Evolutionary conservation across 1,140 invertebrate species (phyloP).

Genomic region (Drosophila serrata): DNA sequence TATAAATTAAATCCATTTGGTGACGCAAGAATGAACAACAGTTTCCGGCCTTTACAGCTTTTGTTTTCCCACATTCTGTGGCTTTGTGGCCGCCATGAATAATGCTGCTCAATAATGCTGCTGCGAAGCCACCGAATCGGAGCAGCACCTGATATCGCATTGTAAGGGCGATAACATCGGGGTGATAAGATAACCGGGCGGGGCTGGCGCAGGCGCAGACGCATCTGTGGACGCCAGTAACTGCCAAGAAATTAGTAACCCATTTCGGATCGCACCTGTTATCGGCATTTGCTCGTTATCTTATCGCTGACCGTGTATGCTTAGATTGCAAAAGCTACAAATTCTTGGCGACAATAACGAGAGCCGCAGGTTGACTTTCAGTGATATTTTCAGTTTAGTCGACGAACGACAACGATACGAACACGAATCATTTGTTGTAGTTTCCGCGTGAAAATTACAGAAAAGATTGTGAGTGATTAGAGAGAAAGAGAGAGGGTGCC

Average conservation of each 20-base stretch:
- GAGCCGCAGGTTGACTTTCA: constrained; percentile 47
- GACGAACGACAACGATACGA: constrained; percentile 71
- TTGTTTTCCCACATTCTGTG: constrained; percentile 29
- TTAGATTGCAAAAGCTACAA: constrained; percentile 80
- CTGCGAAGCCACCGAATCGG: constrained; percentile 14
- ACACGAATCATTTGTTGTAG: constrained; percentile 54
- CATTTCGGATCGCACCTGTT: constrained; percentile 69
- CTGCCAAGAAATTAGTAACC: constrained; percentile 53
- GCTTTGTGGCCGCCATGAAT: constrained; percentile 62
- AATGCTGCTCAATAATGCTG: constrained; percentile 50
- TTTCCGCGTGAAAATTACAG: constrained; percentile 52
- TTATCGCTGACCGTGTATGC: constrained; percentile 60
- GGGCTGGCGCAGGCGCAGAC: constrained; percentile 58
- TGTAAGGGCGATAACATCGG: constrained; percentile 20
- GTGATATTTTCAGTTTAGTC: constrained; percentile 59
- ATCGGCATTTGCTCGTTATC: constrained; percentile 59
- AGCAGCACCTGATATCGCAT: constrained; percentile 45
- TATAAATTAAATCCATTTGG: background rate
- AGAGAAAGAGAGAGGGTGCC: background rate
- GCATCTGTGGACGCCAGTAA: background rate
- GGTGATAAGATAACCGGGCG: constrained; percentile 55
- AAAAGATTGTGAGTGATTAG: constrained; percentile 44
- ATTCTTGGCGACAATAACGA: constrained; percentile 49
- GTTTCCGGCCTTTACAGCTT: constrained; percentile 31
- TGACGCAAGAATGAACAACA: constrained; percentile 30